Base-by-base conservation (phyloP, 2,113 vertebrate genomes). In the Prochilodus magdalenae region DNA sequence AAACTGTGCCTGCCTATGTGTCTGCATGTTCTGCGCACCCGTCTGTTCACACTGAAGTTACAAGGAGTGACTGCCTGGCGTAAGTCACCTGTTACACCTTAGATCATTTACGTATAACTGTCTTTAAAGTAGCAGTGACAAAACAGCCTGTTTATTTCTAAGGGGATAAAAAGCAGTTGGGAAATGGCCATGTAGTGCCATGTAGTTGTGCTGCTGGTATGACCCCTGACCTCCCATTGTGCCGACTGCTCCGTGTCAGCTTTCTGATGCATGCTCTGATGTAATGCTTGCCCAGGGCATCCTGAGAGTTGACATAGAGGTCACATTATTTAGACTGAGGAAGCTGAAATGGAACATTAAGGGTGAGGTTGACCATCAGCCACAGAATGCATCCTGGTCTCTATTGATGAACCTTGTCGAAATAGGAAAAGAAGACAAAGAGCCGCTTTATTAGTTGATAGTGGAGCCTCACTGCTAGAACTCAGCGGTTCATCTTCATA, bases 271-370 rank as follows among this genome's bases (percentile, higher is more conserved):
- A 53, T 36, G 11, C 40, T 57, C 26, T 26, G 49, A 66, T 65
- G 60, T 49, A 30, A 51, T 65, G 44, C 27, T 71, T 53, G 24
- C 71, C 80, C 59, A 74, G 44, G 80, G 81, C 69, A 83, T 77
- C 73, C 33, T 82, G 86, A 81, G 71, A 66, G 59, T n/a, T 75
- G 59, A 65, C 74, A 10, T 26, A 33, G 36, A 77, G 73, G 62
- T 84, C 24, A 73, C 30, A 40, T 72, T 62, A 36, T 36, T 22
- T 72, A 15, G 49, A 80, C 57, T 60, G 51, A 7, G 66, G 69
- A 49, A n/a, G 27, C 40, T 78, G 75, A 55, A 63, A 51, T 51
- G 49, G 14, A 51, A 51, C 15, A 51, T 15, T 14, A 33, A 13
- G 30, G 55, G 36, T 30, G 26, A 26, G 40, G 16, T 18, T 36